These are phyloP conservation scores for Diaperis boleti DNA, from an alignment of 2,888 invertebrate genomes.

Conservation along the genomic window DNA sequence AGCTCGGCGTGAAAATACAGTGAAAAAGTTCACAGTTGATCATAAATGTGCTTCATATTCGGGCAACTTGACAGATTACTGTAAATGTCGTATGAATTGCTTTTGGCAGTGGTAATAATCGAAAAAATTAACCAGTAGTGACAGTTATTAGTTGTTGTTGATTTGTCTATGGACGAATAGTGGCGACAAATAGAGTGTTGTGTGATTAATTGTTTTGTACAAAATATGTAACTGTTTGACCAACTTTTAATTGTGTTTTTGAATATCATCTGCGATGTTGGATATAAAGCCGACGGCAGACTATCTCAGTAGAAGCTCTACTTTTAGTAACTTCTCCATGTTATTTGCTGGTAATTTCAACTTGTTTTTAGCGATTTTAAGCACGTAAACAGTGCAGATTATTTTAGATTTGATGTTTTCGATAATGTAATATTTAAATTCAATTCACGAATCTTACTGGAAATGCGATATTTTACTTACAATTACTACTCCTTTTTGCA, in stretches of 20 bases:
- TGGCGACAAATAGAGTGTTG: slow-evolving; percentile 37
- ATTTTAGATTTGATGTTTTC: too few relatives aligned
- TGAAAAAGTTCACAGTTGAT: slow-evolving; percentile 63
- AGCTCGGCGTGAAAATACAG: slow-evolving; percentile 55
- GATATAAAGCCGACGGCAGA: slow-evolving; percentile 94
- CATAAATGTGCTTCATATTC: slow-evolving; percentile 62
- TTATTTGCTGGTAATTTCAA: slow-evolving; percentile 85
- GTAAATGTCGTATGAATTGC: slow-evolving; percentile 42
- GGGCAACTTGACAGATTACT: slow-evolving; percentile 57
- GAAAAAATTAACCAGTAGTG: slow-evolving; percentile 35
- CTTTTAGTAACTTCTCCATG: slow-evolving; percentile 96
- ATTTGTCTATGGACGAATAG: slow-evolving; percentile 11
- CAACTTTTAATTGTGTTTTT: slow-evolving; percentile 17
- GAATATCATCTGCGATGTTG: slow-evolving; percentile 73
- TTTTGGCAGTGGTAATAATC: slow-evolving; percentile 47
- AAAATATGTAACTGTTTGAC: slow-evolving; percentile 22
- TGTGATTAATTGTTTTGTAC: slow-evolving; percentile 28
- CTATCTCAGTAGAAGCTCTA: slow-evolving; percentile 91
- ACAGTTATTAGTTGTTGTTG: slow-evolving; percentile 35
- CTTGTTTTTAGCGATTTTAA: too few relatives aligned
- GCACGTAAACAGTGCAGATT: too few relatives aligned
- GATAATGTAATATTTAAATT: too few relatives aligned
- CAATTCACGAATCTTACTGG: too few relatives aligned
- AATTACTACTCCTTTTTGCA: slow-evolving; percentile 69
- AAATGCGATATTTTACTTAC: not conserved